Base-by-base conservation (phyloP, 1,140 invertebrate genomes). In the Pogonognathellus flavescens region DNA sequence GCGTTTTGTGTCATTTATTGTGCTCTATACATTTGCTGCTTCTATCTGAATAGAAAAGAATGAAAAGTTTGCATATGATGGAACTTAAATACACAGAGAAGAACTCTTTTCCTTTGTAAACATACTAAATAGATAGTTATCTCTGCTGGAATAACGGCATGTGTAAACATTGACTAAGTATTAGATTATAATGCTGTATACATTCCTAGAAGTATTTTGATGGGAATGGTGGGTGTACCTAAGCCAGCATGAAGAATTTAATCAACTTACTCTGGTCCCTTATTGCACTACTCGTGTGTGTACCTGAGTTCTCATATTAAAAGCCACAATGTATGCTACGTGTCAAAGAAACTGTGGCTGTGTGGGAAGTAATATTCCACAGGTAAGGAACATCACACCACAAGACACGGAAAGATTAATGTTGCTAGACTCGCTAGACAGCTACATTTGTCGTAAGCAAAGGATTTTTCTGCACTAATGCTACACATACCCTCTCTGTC, bases 381-480 rank as follows among this genome's bases (percentile, higher is more conserved):
- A 76, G 70, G 70, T 76, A 76, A 66, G 25, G 18, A 66, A 31
- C 70, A 16, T 76, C 14, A 50, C 70, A 50, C 70, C 70, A 41
- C 70, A 76, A 76, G 70, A 49, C 70, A 49, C 49, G 25, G n/a
- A 49, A 76, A 76, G 70, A 76, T 76, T 76, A 76, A 76, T 76
- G 70, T 76, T 76, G 70, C n/a, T 76, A 76, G 70, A 76, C 70
- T 76, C 49, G 70, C n/a, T 76, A 76, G 70, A 76, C 70, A 76
- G 70, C 16, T 76, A 76, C 70, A 76, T 76, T 76, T 76, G 70
- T 76, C n/a, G 14, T 1, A 76, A 31, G 41, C 14, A 31, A 50
- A 18, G n/a, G 70, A 66, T 66, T 66, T 66, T 25, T 66, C 22
- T 66, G 25, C 22, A 25, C 22, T 66, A 14, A 25, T 25, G 62